phyloP scores from a whole-genome alignment of 2,888 invertebrate genomes.

The Scrobipalpa atriplicella region DNA sequence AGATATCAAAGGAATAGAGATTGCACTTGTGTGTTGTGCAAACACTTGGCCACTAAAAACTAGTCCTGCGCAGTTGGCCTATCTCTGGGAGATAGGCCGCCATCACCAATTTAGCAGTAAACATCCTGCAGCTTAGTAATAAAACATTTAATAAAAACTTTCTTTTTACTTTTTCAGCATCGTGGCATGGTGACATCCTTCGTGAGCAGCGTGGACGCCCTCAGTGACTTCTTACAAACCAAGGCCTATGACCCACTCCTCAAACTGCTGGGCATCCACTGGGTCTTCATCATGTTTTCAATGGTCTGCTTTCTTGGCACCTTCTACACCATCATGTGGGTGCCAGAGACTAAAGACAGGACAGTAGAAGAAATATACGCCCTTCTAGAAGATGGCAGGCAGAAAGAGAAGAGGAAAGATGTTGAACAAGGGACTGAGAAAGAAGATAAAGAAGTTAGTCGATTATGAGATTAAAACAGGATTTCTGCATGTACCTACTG shows the following conservation, averaged over 20 bases:
- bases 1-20: no score
- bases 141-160: no score
- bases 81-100: no score
- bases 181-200: slow-evolving; percentile 76
- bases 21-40: no score
- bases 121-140: no score
- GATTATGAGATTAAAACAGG: slow-evolving; percentile 52
- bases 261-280: slow-evolving; percentile 73
- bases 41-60: no score
- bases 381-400: slow-evolving; percentile 61
- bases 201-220: slow-evolving; percentile 69
- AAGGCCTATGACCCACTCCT: slow-evolving; percentile 74
- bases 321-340: slow-evolving; percentile 71
- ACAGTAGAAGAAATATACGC: slow-evolving; percentile 73
- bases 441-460: slow-evolving; percentile 57
- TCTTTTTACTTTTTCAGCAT: slow-evolving; percentile 56
- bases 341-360: slow-evolving; percentile 74
- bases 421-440: slow-evolving; percentile 17
- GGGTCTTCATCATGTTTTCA: slow-evolving; percentile 77
- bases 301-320: slow-evolving; percentile 72
- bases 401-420: slow-evolving; percentile 67
- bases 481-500: not conserved
- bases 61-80: no score
- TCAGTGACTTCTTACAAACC: slow-evolving; percentile 75
- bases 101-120: no score